A percentile compares a stretch with the other conserved stretches of the same genome.
These are phyloP conservation scores for Muscicapa striata DNA, from an alignment of 2,797 vertebrate genomes.

Conservation along the genomic window DNA sequence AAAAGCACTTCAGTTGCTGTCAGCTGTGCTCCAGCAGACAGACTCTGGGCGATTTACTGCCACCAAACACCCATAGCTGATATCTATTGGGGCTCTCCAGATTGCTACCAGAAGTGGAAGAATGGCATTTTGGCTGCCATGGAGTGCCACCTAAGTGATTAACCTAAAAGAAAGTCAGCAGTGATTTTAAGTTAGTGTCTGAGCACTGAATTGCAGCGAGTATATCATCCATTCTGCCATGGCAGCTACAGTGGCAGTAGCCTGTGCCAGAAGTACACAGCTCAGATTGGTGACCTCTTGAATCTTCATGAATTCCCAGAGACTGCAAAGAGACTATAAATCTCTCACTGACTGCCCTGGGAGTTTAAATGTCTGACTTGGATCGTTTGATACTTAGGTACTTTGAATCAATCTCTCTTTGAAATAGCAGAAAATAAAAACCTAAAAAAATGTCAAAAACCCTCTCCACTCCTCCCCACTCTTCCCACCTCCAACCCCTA, in stretches of 20 bases:
- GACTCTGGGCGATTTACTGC: not conserved
- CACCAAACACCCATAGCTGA: not conserved
- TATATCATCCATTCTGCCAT: not conserved
- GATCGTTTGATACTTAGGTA: not conserved
- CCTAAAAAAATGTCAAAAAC: accelerated
- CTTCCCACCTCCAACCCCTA: not conserved
- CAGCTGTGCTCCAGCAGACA: not conserved
- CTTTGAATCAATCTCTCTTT: not conserved
- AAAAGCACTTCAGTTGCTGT: not conserved
- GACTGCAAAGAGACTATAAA: not conserved
- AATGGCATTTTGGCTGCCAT: not conserved
- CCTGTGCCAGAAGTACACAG: not conserved
- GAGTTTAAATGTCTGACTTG: not conserved
- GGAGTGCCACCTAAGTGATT: not conserved
- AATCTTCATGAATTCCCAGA: not conserved
- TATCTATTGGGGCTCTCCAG: not conserved
- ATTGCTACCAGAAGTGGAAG: not conserved
- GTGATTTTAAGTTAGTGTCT: not conserved
- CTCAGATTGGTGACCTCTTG: not conserved
- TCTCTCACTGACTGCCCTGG: not conserved
- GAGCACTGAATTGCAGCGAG: not conserved
- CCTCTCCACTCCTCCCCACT: not conserved
- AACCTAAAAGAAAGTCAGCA: slow-evolving; percentile 1
- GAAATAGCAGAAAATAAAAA: not conserved
- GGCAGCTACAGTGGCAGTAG: not conserved